These are phyloP conservation scores for Pseudachorutes palmiensis DNA, from an alignment of 1,140 invertebrate species.

Conservation along the genomic window DNA sequence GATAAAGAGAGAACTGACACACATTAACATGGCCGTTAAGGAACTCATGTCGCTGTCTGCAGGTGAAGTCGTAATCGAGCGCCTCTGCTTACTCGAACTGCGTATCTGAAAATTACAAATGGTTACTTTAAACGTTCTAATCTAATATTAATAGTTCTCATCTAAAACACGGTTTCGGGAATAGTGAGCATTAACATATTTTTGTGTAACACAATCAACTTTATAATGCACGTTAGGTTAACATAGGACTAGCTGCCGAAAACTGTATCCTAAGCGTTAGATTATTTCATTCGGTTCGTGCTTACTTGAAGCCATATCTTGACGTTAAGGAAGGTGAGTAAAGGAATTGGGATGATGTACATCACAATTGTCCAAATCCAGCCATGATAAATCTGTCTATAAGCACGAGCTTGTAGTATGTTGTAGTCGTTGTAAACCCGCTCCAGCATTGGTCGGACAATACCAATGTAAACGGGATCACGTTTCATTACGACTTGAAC, in stretches of 20 bases:
- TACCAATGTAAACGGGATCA: conserved; percentile 54
- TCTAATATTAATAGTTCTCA: no score
- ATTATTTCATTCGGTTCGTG: not conserved
- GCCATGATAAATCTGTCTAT: not conserved
- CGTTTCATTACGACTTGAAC: no score
- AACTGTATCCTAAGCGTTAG: not conserved
- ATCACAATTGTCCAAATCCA: not conserved
- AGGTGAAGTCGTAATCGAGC: not conserved
- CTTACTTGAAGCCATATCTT: not conserved
- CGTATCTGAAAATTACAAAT: not conserved
- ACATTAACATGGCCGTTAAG: not conserved
- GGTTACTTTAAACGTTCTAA: not conserved
- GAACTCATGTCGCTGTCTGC: not conserved
- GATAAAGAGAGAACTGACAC: not conserved
- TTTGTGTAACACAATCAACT: not conserved
- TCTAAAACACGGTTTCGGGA: no score
- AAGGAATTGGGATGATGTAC: conserved; percentile 1
- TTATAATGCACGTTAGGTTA: not conserved
- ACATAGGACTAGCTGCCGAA: not conserved
- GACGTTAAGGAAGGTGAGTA: conserved; percentile 3
- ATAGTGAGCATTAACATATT: no score
- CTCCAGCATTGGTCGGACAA: not conserved
- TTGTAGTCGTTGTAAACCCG: not conserved
- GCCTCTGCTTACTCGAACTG: not conserved
- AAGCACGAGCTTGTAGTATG: not conserved